A percentile compares a stretch with the other conserved stretches of the same genome.
phyloP scores from a whole-genome alignment of 2,797 vertebrate genomes.

The Phoebastria nigripes region DNA sequence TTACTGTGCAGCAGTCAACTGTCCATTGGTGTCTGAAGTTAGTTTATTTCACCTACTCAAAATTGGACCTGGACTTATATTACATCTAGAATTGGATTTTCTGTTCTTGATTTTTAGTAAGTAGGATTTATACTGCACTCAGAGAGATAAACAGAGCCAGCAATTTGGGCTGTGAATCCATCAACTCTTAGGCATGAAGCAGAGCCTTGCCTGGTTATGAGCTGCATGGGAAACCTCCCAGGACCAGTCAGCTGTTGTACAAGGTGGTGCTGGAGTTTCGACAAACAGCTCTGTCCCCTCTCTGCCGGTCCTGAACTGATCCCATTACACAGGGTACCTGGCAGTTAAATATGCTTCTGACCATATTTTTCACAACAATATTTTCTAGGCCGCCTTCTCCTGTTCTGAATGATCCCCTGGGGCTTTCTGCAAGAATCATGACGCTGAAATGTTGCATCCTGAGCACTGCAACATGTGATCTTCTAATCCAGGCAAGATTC shows the following conservation, averaged over 20 bases:
- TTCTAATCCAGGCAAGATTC: background rate
- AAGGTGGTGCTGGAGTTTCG: background rate
- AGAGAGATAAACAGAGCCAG: slow-evolving; percentile 25
- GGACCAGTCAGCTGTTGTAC: background rate
- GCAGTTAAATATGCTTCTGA: background rate
- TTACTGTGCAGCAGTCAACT: slow-evolving; percentile 66
- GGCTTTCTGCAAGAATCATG: background rate
- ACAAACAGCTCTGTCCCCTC: background rate
- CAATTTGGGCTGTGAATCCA: background rate
- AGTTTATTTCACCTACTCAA: slow-evolving; percentile 60
- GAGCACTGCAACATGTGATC: background rate
- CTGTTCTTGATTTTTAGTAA: slow-evolving; percentile 61
- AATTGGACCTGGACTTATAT: slow-evolving; percentile 47
- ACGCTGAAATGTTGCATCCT: background rate
- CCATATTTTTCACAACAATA: background rate
- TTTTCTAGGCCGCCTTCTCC: background rate
- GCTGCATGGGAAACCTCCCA: background rate
- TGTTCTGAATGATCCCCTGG: background rate
- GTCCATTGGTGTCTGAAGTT: slow-evolving; percentile 56
- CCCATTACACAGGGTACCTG: background rate
- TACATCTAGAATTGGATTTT: slow-evolving; percentile 65
- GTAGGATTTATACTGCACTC: slow-evolving; percentile 24
- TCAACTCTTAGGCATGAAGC: background rate
- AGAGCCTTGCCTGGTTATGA: background rate
- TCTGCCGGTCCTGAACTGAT: background rate